Conservation (phyloP, 2,888 invertebrate species). For the Eupithecia subfuscata region DNA sequence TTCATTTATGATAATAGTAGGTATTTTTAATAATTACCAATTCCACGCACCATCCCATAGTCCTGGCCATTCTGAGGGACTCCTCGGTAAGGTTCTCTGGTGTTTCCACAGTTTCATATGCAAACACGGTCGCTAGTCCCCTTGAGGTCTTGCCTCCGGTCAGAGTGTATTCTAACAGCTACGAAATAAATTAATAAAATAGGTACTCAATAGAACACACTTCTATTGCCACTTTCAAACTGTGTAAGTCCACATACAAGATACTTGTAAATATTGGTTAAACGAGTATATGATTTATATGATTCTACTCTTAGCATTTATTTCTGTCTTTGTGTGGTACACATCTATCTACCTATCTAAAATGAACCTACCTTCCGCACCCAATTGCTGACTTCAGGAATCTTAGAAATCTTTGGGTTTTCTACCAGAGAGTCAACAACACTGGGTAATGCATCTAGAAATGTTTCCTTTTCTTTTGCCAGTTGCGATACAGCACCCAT, state of each 20-base stretch:
- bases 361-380: constrained; percentile 58
- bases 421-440: constrained; percentile 60
- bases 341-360: too few relatives aligned
- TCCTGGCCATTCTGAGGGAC: constrained; percentile 88
- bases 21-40: constrained; percentile 85
- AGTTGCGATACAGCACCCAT: constrained; percentile 62
- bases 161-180: constrained; percentile 94
- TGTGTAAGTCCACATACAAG: not conserved
- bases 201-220: not conserved
- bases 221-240: not conserved
- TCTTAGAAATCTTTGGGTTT: constrained; percentile 58
- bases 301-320: too few relatives aligned
- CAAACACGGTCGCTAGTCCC: constrained; percentile 87
- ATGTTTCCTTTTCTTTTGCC: constrained; percentile 65
- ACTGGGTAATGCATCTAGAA: constrained; percentile 65
- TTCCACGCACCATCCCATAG: constrained; percentile 97
- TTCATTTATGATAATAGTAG: too few relatives aligned
- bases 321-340: too few relatives aligned
- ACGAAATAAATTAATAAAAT: not conserved
- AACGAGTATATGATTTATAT: too few relatives aligned
- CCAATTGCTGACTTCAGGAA: constrained; percentile 68
- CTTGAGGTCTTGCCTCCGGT: constrained; percentile 93
- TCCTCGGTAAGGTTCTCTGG: constrained; percentile 87
- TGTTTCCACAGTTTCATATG: constrained; percentile 88
- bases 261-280: too few relatives aligned